phyloP scores from a whole-genome alignment of 2,113 vertebrate species.

The Brevimyrus niger region DNA sequence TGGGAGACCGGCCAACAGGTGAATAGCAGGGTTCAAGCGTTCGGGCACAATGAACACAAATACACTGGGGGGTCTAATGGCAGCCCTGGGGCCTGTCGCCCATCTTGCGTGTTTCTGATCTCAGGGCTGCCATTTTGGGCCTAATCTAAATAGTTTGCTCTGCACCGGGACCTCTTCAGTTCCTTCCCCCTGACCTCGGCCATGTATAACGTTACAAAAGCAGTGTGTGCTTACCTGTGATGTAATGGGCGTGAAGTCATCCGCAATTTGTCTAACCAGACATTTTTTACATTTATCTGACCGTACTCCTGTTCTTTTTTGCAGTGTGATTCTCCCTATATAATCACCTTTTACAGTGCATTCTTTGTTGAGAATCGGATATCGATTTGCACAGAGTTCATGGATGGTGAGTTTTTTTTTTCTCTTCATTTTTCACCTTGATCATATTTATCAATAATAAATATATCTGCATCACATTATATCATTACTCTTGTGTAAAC shows the following conservation, averaged over 20 bases:
- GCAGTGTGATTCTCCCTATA: conserved; percentile 95
- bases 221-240: background rate
- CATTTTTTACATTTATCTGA: background rate
- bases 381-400: conserved; percentile 97
- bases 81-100: background rate
- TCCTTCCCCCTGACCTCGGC: background rate
- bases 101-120: background rate
- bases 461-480: background rate
- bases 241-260: background rate
- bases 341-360: conserved; percentile 98
- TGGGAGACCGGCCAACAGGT: conserved; percentile 7
- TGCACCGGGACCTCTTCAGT: background rate
- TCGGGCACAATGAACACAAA: background rate
- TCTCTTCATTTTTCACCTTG: background rate
- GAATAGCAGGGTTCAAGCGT: conserved; percentile 3
- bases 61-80: background rate
- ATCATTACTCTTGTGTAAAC: background rate
- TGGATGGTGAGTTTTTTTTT: conserved; percentile 81
- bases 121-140: background rate
- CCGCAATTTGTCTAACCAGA: background rate
- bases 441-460: background rate
- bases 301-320: conserved; percentile 31
- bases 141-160: background rate
- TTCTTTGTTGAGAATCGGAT: conserved; percentile 99
- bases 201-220: background rate